phyloP scores from a whole-genome alignment of 2,797 vertebrate species.

The Parauchenoglanis punctatus region DNA sequence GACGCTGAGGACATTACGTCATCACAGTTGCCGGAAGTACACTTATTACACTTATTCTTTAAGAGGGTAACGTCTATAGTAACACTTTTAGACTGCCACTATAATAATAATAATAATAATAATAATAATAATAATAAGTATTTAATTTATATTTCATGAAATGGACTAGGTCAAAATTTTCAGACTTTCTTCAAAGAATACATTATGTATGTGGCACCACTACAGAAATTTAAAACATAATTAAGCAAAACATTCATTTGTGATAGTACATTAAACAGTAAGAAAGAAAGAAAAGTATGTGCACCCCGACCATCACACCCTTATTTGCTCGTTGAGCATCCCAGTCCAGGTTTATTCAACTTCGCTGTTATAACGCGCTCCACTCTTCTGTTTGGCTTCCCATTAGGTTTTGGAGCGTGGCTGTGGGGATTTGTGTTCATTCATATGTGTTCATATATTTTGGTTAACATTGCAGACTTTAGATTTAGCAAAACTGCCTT shows the following conservation, averaged over 20 bases:
- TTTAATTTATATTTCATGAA: neutral
- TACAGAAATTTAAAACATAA: neutral
- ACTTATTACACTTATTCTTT: too few relatives aligned
- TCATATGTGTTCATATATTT: neutral
- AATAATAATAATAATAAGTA: neutral
- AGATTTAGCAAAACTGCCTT: too few relatives aligned
- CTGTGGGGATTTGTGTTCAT: neutral
- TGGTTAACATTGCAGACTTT: too few relatives aligned
- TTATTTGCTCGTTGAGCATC: neutral
- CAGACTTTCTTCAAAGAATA: neutral
- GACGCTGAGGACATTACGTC: neutral
- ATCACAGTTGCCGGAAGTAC: neutral
- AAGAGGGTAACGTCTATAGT: neutral
- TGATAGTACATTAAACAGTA: neutral
- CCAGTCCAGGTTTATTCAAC: neutral
- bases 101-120: neutral
- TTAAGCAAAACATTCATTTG: neutral
- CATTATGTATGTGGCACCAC: neutral
- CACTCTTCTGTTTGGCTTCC: neutral
- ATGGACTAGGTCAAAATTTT: too few relatives aligned
- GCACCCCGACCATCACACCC: neutral
- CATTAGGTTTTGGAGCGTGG: too few relatives aligned
- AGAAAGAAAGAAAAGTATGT: neutral
- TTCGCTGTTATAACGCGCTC: neutral
- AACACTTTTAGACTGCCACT: neutral